Evolutionary conservation across 2,797 vertebrate species (phyloP), one percentile per base, ranked within the genome.

Genomic region (Megaceryle alcyon): DNA sequence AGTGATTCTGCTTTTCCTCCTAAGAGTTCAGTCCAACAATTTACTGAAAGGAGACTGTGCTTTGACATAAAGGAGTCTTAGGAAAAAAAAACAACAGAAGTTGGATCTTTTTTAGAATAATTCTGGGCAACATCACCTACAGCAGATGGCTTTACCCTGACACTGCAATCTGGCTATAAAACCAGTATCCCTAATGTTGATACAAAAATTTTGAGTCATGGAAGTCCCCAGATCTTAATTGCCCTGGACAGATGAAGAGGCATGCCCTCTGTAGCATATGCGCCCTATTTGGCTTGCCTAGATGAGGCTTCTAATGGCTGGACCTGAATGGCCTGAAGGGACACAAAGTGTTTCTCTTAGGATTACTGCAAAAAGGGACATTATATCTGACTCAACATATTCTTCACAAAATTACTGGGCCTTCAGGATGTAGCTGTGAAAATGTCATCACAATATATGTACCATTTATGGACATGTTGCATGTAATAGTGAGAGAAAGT

Each of bases 141-240:
- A 33, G 28, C 25, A 81, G 65, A 28, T 37, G 57, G 43, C 21
- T 53, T 21, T 69, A 29, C 19, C 5, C 12, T 63, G n/a, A 14
- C 41, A 31, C 13, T 46, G 33, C 72, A 37, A 15, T 29, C 20
- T 77, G 43, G 11, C 26, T 49, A 23, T 1, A 21, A 4, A 72
- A 22, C 21, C 28, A 64, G 18, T 6, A 63, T 44, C 12, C 41
- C 29, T 22, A 71, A 9, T 1, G 5, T 6, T 25, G 44, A 7
- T 9, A 59, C 4, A 2, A 5, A 5, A 0, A 2, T 33, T 79
- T 26, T 69, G 20, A 70, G 8, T 15, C 7, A 17, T 2, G 10
- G 18, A 79, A 69, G 9, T 29, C 15, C 59, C 21, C 31, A 54
- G 28, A 66, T 11, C 6, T 31, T 15, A 29, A 41, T 6, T 63